These are phyloP conservation scores for Sebastes nivosus DNA, from an alignment of 2,797 vertebrate species.

Conservation along the genomic window DNA sequence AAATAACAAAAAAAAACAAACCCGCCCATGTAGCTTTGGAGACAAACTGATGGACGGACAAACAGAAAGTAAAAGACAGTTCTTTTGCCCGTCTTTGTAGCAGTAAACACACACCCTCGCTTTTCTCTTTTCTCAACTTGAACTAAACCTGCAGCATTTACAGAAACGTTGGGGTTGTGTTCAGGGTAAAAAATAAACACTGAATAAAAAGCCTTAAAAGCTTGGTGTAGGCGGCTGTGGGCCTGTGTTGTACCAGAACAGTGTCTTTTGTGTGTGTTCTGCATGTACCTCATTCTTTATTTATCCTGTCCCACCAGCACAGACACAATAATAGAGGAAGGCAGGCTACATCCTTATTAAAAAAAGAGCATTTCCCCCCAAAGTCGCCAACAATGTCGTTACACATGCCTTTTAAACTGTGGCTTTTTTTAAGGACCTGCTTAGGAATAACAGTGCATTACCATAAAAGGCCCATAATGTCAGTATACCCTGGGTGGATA, in stretches of 20 bases:
- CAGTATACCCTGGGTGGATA: conserved; percentile 33
- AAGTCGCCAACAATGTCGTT: conserved; percentile 7
- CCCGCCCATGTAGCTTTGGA: background rate
- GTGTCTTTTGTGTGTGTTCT: background rate
- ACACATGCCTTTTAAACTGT: background rate
- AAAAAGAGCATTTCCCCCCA: background rate
- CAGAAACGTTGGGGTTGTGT: background rate
- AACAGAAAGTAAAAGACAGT: background rate
- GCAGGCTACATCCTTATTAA: background rate
- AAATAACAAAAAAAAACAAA: background rate
- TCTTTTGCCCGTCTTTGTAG: background rate
- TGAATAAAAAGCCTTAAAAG: conserved; percentile 12
- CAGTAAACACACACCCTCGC: background rate
- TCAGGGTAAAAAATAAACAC: background rate
- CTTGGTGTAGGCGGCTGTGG: background rate
- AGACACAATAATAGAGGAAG: background rate
- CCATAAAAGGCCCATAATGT: conserved; percentile 46
- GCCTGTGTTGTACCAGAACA: background rate
- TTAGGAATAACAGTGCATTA: background rate
- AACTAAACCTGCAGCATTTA: conserved; percentile 7
- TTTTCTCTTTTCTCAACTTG: background rate
- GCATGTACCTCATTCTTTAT: background rate
- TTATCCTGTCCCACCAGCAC: background rate
- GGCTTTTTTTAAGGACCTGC: background rate
- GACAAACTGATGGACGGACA: background rate